Conservation (phyloP, 2,888 invertebrate species). For the Andrena trimmerana region DNA sequence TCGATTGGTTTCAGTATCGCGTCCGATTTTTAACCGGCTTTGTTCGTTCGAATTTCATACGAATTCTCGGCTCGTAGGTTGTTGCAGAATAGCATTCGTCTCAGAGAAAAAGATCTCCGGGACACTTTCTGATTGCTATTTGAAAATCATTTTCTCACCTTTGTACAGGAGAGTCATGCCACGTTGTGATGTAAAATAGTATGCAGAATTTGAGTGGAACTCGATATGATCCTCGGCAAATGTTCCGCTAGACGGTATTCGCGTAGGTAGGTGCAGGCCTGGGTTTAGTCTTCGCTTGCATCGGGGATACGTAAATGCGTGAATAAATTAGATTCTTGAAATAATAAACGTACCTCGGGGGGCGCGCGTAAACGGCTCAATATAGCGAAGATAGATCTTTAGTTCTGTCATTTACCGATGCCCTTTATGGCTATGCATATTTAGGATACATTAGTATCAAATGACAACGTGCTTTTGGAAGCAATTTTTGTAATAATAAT, state of each 20-base stretch:
- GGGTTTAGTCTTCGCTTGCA: neutral
- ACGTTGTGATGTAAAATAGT: neutral
- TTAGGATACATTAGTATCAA: neutral
- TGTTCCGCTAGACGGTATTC: neutral
- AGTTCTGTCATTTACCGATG: neutral
- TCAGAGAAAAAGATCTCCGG: neutral
- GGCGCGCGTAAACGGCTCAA: neutral
- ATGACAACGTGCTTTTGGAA: too few relatives aligned
- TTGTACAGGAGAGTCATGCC: neutral
- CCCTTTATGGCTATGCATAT: neutral
- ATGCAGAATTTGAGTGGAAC: neutral
- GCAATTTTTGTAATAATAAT: too few relatives aligned
- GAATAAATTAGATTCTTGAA: constrained; percentile 4
- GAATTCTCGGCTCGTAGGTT: neutral
- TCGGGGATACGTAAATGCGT: neutral
- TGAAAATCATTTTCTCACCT: neutral
- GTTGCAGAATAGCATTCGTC: neutral
- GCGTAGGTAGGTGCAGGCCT: neutral
- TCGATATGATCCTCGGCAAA: constrained; percentile 15
- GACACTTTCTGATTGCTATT: neutral
- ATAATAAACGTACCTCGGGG: neutral
- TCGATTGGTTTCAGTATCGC: too few relatives aligned
- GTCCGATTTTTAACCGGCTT: neutral
- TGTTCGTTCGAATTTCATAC: neutral
- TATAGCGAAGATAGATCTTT: neutral